Conservation (phyloP, 2,113 vertebrate species). For the Fregata magnificens region DNA sequence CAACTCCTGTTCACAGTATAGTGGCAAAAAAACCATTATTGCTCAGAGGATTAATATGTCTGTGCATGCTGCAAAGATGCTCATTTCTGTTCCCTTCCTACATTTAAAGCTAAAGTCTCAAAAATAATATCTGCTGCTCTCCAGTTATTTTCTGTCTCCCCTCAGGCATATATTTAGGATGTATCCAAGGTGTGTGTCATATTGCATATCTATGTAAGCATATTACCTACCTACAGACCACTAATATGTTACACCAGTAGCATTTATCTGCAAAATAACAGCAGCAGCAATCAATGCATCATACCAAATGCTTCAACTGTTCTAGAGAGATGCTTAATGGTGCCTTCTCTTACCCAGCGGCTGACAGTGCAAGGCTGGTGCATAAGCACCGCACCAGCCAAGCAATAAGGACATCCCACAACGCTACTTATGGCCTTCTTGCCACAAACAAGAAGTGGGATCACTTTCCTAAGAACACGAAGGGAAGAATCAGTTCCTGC, state of each 20-base stretch:
- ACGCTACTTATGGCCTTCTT: neutral
- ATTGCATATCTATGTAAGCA: rapidly evolving
- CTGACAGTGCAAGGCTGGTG: neutral
- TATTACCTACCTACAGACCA: neutral
- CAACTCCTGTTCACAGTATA: neutral
- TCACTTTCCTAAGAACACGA: neutral
- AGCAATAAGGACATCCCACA: neutral
- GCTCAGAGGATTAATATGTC: neutral
- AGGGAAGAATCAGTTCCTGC: neutral
- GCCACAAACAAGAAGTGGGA: neutral
- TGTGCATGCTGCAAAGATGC: neutral
- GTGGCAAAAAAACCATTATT: neutral
- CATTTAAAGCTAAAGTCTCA: neutral
- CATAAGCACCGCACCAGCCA: neutral
- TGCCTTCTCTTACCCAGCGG: neutral
- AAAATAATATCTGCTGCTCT: neutral
- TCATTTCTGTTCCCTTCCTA: neutral
- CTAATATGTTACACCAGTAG: neutral
- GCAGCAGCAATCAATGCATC: neutral
- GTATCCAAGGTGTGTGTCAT: neutral
- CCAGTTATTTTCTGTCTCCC: neutral
- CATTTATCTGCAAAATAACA: neutral
- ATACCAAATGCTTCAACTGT: neutral
- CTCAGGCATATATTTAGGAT: neutral
- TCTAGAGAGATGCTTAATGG: neutral